phyloP scores from a whole-genome alignment of 2,797 vertebrate species.

The Poeciliopsis presidionis region DNA sequence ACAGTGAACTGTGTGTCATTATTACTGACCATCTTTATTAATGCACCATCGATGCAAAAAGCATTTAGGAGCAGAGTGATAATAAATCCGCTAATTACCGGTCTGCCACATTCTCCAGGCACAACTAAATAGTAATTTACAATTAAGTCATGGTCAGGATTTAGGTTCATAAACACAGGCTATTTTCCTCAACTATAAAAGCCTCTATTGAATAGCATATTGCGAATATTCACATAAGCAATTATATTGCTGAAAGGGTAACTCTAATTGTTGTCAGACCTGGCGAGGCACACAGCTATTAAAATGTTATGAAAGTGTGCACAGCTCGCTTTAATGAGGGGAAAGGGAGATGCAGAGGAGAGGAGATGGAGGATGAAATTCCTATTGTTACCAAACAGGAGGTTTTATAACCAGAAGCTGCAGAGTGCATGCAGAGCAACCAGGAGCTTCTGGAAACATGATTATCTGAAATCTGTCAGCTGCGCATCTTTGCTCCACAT shows the following conservation, averaged over 20 bases:
- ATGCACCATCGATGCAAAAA: conserved; percentile 14
- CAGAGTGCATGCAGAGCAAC: conserved; percentile 36
- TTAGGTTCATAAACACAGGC: conserved; percentile 6
- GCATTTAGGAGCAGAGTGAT: conserved; percentile 32
- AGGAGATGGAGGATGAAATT: conserved; percentile 25
- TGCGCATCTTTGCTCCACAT: neutral
- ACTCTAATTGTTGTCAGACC: conserved; percentile 55
- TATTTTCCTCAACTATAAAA: conserved; percentile 3
- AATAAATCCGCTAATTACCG: conserved; percentile 33
- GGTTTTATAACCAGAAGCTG: conserved; percentile 63
- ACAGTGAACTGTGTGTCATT: conserved; percentile 22
- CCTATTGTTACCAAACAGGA: conserved; percentile 47
- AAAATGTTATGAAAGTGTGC: conserved; percentile 59
- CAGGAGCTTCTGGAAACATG: conserved; percentile 48
- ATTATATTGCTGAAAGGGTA: conserved; percentile 35
- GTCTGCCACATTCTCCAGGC: conserved; percentile 26
- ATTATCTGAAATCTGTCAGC: conserved; percentile 59
- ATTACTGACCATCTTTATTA: conserved; percentile 45
- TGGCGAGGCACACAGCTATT: conserved; percentile 27
- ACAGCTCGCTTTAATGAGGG: conserved; percentile 54
- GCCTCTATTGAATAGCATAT: conserved; percentile 14
- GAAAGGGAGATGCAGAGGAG: conserved; percentile 23
- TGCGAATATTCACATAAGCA: conserved; percentile 18
- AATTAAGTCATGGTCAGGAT: conserved; percentile 30
- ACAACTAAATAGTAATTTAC: conserved; percentile 7